Evolutionary conservation across 2,888 invertebrate species (phyloP).

Genomic region (Thymelicus sylvestris): DNA sequence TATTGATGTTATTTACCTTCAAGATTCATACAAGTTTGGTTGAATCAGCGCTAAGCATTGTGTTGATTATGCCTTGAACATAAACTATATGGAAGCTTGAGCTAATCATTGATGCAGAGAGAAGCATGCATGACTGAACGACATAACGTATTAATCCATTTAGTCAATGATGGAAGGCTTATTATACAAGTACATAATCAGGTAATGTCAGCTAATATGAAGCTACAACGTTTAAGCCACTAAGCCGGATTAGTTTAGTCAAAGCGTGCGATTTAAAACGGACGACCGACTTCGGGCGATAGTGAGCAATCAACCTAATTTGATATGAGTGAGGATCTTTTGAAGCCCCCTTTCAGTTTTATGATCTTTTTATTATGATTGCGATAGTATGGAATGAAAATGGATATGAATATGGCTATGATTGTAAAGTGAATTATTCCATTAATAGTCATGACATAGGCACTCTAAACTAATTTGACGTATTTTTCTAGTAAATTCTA

Average conservation of each 20-base stretch:
- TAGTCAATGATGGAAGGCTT: neutral
- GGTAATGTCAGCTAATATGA: conserved; percentile 22
- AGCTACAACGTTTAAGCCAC: conserved; percentile 14
- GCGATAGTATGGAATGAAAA: too few species aligned
- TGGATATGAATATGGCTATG: too few species aligned
- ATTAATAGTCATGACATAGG: too few species aligned
- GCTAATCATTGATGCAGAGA: neutral
- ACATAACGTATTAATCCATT: conserved; percentile 19
- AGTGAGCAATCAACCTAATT: neutral
- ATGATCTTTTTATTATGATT: neutral
- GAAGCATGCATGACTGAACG: conserved; percentile 7
- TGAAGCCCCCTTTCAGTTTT: neutral
- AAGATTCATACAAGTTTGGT: too few species aligned
- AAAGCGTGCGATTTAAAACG: conserved; percentile 13
- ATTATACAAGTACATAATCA: conserved; percentile 16
- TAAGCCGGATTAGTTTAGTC: conserved; percentile 31
- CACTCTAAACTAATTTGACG: too few species aligned
- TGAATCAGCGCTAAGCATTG: too few species aligned
- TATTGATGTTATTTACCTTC: too few species aligned
- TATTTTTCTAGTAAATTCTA: too few species aligned
- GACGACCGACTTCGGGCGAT: neutral
- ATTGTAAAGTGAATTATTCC: too few species aligned
- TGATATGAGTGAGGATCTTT: neutral
- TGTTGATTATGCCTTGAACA: neutral
- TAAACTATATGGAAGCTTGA: neutral